Evolutionary conservation across 2,888 invertebrate genomes (phyloP).

Genomic region (Biston stratarius): DNA sequence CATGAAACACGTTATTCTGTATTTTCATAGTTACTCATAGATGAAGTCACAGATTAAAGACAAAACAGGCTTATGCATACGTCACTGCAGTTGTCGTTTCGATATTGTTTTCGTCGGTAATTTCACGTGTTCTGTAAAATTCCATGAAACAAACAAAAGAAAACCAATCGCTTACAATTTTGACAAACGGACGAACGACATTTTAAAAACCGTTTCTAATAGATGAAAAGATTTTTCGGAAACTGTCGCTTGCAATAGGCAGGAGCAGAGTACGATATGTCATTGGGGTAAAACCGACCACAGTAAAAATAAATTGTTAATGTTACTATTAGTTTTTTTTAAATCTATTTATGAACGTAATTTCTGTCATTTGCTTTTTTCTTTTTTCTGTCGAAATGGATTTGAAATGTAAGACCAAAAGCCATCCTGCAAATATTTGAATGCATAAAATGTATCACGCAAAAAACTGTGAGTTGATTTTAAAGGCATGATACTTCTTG

Average conservation of each 20-base stretch:
- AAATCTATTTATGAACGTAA: too few species aligned
- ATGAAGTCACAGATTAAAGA: background rate
- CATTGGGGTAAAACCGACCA: constrained; percentile 16
- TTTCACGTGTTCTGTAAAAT: constrained; percentile 23
- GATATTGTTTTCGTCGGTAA: constrained; percentile 14
- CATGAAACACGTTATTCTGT: background rate
- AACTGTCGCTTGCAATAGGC: constrained; percentile 14
- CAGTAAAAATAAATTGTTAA: background rate
- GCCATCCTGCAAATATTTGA: too few species aligned
- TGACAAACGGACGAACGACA: constrained; percentile 9
- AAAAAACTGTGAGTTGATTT: too few species aligned
- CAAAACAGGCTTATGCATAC: constrained; percentile 4
- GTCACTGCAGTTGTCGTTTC: constrained; percentile 15
- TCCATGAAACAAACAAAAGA: constrained; percentile 33
- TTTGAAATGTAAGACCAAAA: too few species aligned
- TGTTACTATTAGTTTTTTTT: too few species aligned
- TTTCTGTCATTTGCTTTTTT: too few species aligned
- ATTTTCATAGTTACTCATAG: background rate
- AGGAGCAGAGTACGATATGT: background rate
- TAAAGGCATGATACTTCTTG: too few species aligned
- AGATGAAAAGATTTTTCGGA: constrained; percentile 19
- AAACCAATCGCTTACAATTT: constrained; percentile 16
- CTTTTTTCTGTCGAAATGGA: too few species aligned
- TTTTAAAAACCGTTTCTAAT: constrained; percentile 19
- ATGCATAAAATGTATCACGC: too few species aligned